A percentile compares a stretch with the other conserved stretches of the same genome.
Evolutionary conservation across 1,140 invertebrate genomes (phyloP).

Genomic region (Drosophila murphyi): DNA sequence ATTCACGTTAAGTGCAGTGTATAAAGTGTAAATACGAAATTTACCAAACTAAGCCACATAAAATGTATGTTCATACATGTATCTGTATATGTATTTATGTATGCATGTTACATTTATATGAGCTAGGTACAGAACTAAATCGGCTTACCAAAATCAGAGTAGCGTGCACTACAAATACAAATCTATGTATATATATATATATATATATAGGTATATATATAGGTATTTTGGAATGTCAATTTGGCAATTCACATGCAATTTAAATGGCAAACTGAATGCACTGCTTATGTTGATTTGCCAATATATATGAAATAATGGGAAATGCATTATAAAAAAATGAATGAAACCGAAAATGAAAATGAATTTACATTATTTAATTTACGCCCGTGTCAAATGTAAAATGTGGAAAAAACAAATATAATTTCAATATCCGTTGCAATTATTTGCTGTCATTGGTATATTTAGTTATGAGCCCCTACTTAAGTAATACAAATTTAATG

Average conservation of each 20-base stretch:
- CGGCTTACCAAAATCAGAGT: conserved; percentile 19
- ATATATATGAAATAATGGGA: not conserved
- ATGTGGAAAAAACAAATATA: conserved; percentile 68
- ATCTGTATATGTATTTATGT: not conserved
- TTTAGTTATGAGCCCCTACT: conserved; percentile 16
- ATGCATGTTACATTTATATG: not conserved
- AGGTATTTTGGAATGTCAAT: conserved; percentile 13
- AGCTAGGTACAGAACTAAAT: not conserved
- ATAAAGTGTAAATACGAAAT: too few species aligned
- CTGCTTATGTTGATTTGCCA: conserved; percentile 9
- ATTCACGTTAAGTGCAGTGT: not conserved
- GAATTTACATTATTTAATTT: conserved; percentile 41
- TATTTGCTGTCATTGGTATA: conserved; percentile 45
- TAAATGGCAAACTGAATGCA: conserved; percentile 16
- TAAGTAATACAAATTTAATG: conserved; percentile 73
- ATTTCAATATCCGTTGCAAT: conserved; percentile 79
- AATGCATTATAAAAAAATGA: not conserved
- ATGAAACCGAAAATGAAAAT: conserved; percentile 17
- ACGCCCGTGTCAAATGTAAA: conserved; percentile 43
- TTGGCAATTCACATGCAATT: conserved; percentile 39
- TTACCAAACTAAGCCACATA: not conserved
- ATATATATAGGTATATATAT: not conserved
- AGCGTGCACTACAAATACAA: not conserved
- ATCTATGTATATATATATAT: not conserved
- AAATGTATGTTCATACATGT: not conserved